Evolutionary conservation across 2,888 invertebrate species (phyloP).

Genomic region (Blastobasis adustella): DNA sequence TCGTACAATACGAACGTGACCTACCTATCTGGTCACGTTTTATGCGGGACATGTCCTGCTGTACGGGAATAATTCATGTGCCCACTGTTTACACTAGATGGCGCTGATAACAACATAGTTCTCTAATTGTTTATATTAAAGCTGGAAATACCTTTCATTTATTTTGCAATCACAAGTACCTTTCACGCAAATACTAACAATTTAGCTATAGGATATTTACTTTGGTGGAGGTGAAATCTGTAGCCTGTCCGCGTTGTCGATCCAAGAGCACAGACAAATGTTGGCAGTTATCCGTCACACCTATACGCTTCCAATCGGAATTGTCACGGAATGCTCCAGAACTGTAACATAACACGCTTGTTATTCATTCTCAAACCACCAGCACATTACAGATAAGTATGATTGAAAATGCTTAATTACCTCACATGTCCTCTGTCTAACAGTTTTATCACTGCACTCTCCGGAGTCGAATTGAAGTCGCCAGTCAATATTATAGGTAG

Average conservation of each 20-base stretch:
- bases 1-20: too few relatives aligned
- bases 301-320: constrained; percentile 66
- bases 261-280: constrained; percentile 67
- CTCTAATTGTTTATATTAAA: too few relatives aligned
- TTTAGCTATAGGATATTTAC: constrained; percentile 17
- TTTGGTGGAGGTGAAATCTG: constrained; percentile 37
- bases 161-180: too few relatives aligned
- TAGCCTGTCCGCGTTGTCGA: constrained; percentile 42
- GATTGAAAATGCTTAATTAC: constrained; percentile 21
- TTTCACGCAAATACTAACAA: background rate
- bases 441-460: constrained; percentile 81
- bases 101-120: too few relatives aligned
- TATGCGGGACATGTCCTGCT: too few relatives aligned
- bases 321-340: constrained; percentile 35
- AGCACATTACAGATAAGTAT: too few relatives aligned
- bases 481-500: constrained; percentile 91
- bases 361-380: background rate
- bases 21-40: too few relatives aligned
- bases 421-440: constrained; percentile 77
- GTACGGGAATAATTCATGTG: too few relatives aligned
- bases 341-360: constrained; percentile 25
- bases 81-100: too few relatives aligned
- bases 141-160: too few relatives aligned
- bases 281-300: constrained; percentile 76
- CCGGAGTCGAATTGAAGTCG: constrained; percentile 91